phyloP scores from a whole-genome alignment of 2,888 invertebrate species.

The Abscondita cerata region DNA sequence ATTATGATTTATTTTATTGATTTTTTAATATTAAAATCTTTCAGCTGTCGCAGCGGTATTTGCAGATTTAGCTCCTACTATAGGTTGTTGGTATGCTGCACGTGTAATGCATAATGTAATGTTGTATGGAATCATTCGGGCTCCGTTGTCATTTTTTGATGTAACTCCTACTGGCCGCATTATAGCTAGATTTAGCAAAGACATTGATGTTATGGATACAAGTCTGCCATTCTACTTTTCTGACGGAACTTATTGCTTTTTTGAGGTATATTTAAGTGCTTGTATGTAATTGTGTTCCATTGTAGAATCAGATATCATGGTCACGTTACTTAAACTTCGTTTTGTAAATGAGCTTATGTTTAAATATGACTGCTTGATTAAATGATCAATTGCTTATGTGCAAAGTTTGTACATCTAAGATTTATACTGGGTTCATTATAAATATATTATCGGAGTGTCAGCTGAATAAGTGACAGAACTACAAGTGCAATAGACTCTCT shows the following conservation, averaged over 20 bases:
- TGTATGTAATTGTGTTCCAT: conserved; percentile 34
- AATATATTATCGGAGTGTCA: no score
- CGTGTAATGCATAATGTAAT: conserved; percentile 65
- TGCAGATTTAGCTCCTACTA: conserved; percentile 62
- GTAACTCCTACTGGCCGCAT: conserved; percentile 79
- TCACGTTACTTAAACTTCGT: conserved; percentile 7
- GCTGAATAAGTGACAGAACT: no score
- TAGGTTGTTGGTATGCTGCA: conserved; percentile 72
- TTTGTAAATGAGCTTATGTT: conserved; percentile 30
- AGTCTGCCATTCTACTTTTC: conserved; percentile 70
- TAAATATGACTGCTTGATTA: conserved; percentile 55
- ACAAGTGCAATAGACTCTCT: no score
- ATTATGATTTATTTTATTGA: no score
- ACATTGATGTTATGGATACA: conserved; percentile 75
- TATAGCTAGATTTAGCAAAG: conserved; percentile 77
- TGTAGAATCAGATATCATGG: background rate
- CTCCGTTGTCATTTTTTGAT: conserved; percentile 80
- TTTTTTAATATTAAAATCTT: conserved; percentile 44
- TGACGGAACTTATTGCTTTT: conserved; percentile 74
- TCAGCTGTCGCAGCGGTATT: conserved; percentile 63
- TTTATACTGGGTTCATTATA: conserved; percentile 8
- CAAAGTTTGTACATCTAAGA: background rate
- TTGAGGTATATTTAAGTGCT: conserved; percentile 68
- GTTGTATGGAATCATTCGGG: conserved; percentile 68
- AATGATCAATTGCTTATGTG: background rate